A percentile compares a stretch with the other conserved stretches of the same genome.
These are phyloP conservation scores for Melitaea cinxia DNA, from an alignment of 1,140 invertebrate genomes.

Conservation along the genomic window DNA sequence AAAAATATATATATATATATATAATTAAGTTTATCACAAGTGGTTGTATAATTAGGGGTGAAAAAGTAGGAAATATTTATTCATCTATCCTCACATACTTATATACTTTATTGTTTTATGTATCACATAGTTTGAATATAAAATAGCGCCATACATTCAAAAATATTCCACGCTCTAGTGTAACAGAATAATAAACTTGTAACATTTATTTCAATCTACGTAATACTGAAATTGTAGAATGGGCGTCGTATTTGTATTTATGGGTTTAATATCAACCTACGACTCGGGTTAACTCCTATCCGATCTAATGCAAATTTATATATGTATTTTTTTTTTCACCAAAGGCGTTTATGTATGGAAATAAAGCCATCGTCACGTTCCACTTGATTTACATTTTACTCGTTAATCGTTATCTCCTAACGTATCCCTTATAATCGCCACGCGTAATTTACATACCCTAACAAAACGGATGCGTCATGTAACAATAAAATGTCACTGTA, in stretches of 20 bases:
- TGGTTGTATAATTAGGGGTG: no score
- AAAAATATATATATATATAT: no score
- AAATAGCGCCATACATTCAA: constrained; percentile 2
- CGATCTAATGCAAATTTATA: constrained; percentile 31
- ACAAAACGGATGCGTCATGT: constrained; percentile 58
- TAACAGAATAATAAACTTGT: constrained; percentile 18
- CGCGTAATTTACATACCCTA: constrained; percentile 58
- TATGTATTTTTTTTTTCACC: constrained; percentile 23
- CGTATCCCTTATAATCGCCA: constrained; percentile 36
- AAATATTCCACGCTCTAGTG: constrained; percentile 5
- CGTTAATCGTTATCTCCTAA: constrained; percentile 34
- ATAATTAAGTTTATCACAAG: no score
- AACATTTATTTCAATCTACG: constrained; percentile 35
- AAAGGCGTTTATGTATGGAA: constrained; percentile 9
- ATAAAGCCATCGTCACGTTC: constrained; percentile 13
- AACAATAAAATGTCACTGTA: constrained; percentile 65
- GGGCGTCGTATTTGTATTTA: constrained; percentile 34
- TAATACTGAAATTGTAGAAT: constrained; percentile 18
- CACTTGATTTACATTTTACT: constrained; percentile 28
- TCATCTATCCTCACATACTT: no score
- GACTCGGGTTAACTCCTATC: constrained; percentile 29
- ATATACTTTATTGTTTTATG: no score
- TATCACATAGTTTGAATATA: no score
- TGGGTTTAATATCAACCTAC: constrained; percentile 33
- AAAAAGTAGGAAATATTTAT: no score